phyloP scores from a whole-genome alignment of 2,888 invertebrate genomes.

The Hemaris fuciformis region DNA sequence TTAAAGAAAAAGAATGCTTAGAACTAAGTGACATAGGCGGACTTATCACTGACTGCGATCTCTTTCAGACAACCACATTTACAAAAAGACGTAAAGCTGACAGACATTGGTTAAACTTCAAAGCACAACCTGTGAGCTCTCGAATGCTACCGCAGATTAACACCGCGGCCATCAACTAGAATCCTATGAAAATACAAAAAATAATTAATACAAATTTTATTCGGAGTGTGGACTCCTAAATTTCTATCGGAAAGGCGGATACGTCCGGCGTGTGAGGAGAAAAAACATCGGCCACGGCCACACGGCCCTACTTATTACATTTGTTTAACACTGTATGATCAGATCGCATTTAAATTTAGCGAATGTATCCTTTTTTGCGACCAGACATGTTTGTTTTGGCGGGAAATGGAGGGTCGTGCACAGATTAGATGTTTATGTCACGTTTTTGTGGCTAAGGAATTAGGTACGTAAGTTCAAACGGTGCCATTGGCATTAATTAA shows the following conservation, averaged over 20 bases:
- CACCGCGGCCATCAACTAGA: not conserved
- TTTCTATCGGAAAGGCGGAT: slow-evolving; percentile 25
- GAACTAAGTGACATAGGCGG: too few relatives aligned
- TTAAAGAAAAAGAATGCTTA: too few relatives aligned
- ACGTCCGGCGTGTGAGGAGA: not conserved
- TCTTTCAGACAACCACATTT: too few relatives aligned
- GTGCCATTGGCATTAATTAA: not conserved
- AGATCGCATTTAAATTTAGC: slow-evolving; percentile 33
- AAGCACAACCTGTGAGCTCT: too few relatives aligned
- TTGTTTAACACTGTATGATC: slow-evolving; percentile 34
- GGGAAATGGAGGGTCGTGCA: slow-evolving; percentile 7
- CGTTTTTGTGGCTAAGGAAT: not conserved
- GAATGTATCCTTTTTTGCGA: slow-evolving; percentile 16
- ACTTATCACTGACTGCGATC: too few relatives aligned
- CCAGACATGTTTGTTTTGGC: slow-evolving; percentile 13
- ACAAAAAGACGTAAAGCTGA: too few relatives aligned
- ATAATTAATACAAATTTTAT: slow-evolving; percentile 23
- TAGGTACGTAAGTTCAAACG: not conserved
- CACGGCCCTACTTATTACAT: slow-evolving; percentile 28
- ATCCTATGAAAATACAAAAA: not conserved
- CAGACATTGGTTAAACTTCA: too few relatives aligned
- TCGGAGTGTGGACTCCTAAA: slow-evolving; percentile 21
- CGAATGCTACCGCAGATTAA: not conserved
- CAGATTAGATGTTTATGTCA: not conserved
- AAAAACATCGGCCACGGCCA: slow-evolving; percentile 1